Conservation (phyloP, 2,888 invertebrate genomes). For the Chydorus sphaericus region DNA sequence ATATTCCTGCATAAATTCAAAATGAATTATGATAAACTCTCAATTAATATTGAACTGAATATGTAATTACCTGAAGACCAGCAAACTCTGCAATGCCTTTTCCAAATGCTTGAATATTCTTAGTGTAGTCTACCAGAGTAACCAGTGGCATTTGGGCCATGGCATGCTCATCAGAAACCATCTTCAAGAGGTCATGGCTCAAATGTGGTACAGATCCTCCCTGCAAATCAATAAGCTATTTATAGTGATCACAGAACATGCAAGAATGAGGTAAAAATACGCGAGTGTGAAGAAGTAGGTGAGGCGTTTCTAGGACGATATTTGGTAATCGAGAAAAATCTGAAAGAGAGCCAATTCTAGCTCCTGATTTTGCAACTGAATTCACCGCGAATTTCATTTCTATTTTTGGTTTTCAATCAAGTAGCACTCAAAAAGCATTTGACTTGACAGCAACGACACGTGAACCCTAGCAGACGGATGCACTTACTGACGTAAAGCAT, state of each 20-base stretch:
- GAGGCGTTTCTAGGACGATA: slow-evolving; percentile 51
- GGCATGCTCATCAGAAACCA: slow-evolving; percentile 34
- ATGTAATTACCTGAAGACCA: slow-evolving; percentile 34
- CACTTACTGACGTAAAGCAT: no score
- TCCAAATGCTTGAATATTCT: slow-evolving; percentile 45
- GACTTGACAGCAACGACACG: not conserved
- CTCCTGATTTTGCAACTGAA: slow-evolving; percentile 40
- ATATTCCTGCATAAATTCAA: slow-evolving; percentile 29
- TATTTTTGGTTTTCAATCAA: slow-evolving; percentile 19
- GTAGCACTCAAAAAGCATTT: not conserved
- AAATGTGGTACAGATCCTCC: slow-evolving; percentile 71
- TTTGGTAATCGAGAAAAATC: slow-evolving; percentile 42
- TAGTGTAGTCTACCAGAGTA: slow-evolving; percentile 47
- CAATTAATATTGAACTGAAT: not conserved
- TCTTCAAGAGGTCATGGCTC: slow-evolving; percentile 29
- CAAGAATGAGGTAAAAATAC: slow-evolving; percentile 29
- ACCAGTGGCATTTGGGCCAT: slow-evolving; percentile 57
- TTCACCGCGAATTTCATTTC: slow-evolving; percentile 59
- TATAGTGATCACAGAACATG: slow-evolving; percentile 11
- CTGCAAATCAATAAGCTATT: slow-evolving; percentile 31
- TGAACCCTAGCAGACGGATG: not conserved
- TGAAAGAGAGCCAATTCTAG: slow-evolving; percentile 49
- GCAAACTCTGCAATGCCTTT: slow-evolving; percentile 54
- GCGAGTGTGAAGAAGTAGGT: slow-evolving; percentile 58
- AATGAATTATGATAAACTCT: not conserved